Evolutionary conservation across 2,113 vertebrate species (phyloP).

Genomic region (Galbula dea): DNA sequence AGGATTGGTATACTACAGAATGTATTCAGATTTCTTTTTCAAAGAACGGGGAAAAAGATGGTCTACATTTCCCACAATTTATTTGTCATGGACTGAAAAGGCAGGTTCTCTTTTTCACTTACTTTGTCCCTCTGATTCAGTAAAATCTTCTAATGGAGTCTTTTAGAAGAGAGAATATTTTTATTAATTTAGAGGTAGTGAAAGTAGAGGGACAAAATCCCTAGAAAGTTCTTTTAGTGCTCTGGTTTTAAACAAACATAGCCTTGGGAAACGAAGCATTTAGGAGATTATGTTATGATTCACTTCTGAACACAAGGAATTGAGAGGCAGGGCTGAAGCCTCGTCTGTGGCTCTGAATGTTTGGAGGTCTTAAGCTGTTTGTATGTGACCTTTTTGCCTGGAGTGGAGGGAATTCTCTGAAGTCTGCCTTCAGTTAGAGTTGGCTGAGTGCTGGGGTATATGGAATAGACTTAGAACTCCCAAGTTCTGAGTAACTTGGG

Average conservation of each 20-base stretch:
- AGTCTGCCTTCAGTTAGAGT: neutral
- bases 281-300: slow-evolving; percentile 7
- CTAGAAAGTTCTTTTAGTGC: neutral
- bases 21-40: neutral
- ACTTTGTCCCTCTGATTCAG: neutral
- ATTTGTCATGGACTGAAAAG: neutral
- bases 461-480: neutral
- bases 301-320: neutral
- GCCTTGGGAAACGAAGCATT: slow-evolving; percentile 11
- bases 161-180: neutral
- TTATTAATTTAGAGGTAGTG: neutral
- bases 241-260: neutral
- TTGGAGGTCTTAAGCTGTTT: neutral
- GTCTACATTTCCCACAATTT: neutral
- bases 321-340: neutral
- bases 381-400: neutral
- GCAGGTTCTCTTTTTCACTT: neutral
- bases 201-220: neutral
- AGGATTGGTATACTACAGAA: neutral
- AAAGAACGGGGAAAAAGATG: neutral
- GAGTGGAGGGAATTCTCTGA: neutral
- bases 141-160: neutral
- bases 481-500: neutral
- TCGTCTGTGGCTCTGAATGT: neutral
- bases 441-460: neutral